A percentile compares a stretch with the other conserved stretches of the same genome.
Conservation (phyloP, 2,113 vertebrate species). For the Aphelocoma coerulescens region DNA sequence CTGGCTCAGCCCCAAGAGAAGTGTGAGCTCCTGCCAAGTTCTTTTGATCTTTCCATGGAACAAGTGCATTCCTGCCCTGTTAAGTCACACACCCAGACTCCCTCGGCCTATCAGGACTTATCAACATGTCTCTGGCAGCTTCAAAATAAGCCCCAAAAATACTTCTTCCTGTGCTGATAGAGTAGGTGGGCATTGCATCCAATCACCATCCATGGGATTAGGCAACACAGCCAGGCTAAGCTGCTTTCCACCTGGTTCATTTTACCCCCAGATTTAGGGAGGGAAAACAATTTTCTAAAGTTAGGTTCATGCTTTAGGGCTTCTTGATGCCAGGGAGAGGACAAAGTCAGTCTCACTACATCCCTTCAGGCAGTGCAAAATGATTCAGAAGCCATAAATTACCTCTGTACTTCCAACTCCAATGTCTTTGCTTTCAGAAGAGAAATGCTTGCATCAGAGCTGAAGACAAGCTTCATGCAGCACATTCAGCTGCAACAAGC, state of each 20-base stretch:
- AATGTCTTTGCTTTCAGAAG: not conserved
- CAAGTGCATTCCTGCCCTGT: conserved; percentile 11
- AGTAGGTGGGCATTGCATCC: not conserved
- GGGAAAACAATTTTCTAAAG: not conserved
- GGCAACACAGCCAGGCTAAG: not conserved
- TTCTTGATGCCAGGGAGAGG: not conserved
- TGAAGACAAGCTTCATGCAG: not conserved
- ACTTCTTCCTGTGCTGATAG: not conserved
- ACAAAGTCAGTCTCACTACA: not conserved
- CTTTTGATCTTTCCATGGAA: conserved; percentile 40
- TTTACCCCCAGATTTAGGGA: not conserved
- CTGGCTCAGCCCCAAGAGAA: not conserved
- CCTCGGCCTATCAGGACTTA: not conserved
- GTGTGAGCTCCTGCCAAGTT: not conserved
- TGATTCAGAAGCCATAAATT: not conserved
- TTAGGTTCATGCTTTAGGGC: not conserved
- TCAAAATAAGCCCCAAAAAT: not conserved
- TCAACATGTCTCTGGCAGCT: not conserved
- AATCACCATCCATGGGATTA: not conserved
- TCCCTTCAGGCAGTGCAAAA: not conserved
- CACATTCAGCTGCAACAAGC: conserved; percentile 17
- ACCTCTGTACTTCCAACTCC: not conserved
- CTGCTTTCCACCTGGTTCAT: not conserved
- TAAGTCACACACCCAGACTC: not conserved
- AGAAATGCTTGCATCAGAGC: not conserved